These are phyloP conservation scores for Odontamblyopus rebecca DNA, from an alignment of 2,797 vertebrate genomes.

Conservation along the genomic window DNA sequence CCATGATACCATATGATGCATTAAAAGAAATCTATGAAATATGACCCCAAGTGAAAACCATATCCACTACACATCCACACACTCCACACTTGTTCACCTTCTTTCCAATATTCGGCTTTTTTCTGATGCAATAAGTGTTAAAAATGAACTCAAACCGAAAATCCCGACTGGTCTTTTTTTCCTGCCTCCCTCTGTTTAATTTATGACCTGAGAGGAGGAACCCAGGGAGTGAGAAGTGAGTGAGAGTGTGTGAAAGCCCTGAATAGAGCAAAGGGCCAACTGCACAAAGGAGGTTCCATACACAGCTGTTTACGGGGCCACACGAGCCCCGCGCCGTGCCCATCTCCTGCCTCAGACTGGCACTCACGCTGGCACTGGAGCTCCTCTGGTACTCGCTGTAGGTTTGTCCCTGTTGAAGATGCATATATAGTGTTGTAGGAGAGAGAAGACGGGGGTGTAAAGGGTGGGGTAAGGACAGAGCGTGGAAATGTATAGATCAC, in stretches of 20 bases:
- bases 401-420: conserved; percentile 20
- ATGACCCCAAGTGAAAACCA: conserved; percentile 55
- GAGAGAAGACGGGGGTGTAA: too few species aligned
- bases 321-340: conserved; percentile 57
- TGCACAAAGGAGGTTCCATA: conserved; percentile 75
- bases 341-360: conserved; percentile 51
- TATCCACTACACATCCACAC: conserved; percentile 46
- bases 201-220: conserved; percentile 79
- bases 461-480: too few species aligned
- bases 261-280: conserved; percentile 77
- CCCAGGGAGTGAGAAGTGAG: conserved; percentile 80
- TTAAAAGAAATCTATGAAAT: background rate
- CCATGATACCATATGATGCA: background rate
- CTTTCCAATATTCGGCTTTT: conserved; percentile 27
- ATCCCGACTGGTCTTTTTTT: conserved; percentile 69
- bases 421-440: background rate
- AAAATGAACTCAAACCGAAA: conserved; percentile 61
- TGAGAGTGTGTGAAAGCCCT: conserved; percentile 80
- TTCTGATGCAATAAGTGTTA: conserved; percentile 42
- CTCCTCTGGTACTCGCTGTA: conserved; percentile 38
- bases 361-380: conserved; percentile 56
- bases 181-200: conserved; percentile 67
- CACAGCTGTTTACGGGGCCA: conserved; percentile 74
- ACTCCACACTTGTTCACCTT: conserved; percentile 16
- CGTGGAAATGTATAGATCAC: too few species aligned